Base-by-base conservation (phyloP, 2,888 invertebrate genomes). In the Elysia crispata region DNA sequence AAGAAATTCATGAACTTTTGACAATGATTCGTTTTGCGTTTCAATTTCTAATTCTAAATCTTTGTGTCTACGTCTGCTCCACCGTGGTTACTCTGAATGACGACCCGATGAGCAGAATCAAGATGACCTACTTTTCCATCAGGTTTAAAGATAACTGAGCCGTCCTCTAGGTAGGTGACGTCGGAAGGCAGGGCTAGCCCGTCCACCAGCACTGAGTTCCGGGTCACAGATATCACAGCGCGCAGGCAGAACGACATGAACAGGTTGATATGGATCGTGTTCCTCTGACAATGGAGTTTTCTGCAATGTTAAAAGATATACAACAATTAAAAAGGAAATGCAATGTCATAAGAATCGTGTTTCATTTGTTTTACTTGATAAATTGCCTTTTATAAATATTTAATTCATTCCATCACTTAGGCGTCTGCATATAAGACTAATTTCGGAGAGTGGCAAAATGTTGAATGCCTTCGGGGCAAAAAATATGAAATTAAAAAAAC, bases 241-340 rank as follows among this genome's bases (percentile, higher is more conserved):
- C 94, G 92, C 54, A 94, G 91, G 84, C 95, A 94, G 90, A 95
- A 95, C 0, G 95, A 95, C 0, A 93, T 93, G 89, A 95, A 95
- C 69, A 95, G 92, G 87, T 95, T 94, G 93, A 95, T 94, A 91
- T 95, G 95, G 0, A 95, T 92, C 84, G 94, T 94, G 89, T 95
- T 95, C 84, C 95, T 92, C 6, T 95, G 94, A 88, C 95, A 95
- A 85, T 95, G 94, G 50, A 95, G 91, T 89, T 94, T 94, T 90
- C 95, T 95, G 75, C 8, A 76, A 78, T 6, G 41, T n/a, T 76
- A 41, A 69, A 41, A 3, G 41, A 41, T 41, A 41, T n/a, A 41
- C 41, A 33, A 41, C 41, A 41, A 41, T 41, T 41, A 41, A 41
- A 6, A 41, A 6, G 3, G 11, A 6, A 41, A 11, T 41, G n/a